Conservation (phyloP, 2,888 invertebrate species). For the Ophraella communa region DNA sequence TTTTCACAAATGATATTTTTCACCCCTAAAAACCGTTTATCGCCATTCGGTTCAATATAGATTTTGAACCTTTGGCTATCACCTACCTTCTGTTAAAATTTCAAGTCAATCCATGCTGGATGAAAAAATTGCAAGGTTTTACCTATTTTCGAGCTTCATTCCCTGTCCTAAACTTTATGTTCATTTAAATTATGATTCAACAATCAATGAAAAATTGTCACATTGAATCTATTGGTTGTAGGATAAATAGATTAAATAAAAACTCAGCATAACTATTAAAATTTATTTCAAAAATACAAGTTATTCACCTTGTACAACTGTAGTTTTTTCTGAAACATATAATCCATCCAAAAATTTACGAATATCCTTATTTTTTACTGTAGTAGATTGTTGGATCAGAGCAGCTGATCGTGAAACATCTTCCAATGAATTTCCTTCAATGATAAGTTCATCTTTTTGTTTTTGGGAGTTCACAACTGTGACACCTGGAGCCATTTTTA, state of each 20-base stretch:
- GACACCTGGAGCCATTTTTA: slow-evolving; percentile 95
- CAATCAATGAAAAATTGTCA: background rate
- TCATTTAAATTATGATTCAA: background rate
- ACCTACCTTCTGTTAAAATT: too few species aligned
- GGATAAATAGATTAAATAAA: background rate
- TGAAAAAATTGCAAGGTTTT: too few species aligned
- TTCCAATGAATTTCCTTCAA: slow-evolving; percentile 94
- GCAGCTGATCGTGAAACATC: slow-evolving; percentile 98
- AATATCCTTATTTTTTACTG: slow-evolving; percentile 99
- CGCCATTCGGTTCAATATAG: too few species aligned
- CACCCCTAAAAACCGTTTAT: too few species aligned
- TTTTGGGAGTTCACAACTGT: slow-evolving; percentile 90
- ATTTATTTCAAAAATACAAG: slow-evolving; percentile 38
- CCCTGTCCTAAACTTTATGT: too few species aligned
- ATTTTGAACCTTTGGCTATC: too few species aligned
- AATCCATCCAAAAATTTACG: slow-evolving; percentile 99
- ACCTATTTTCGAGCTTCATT: too few species aligned
- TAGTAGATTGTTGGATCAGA: slow-evolving; percentile 97
- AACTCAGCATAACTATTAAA: slow-evolving; percentile 7
- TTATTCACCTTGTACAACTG: slow-evolving; percentile 80
- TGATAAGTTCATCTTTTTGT: slow-evolving; percentile 96
- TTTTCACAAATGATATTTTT: too few species aligned
- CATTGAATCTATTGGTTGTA: too few species aligned
- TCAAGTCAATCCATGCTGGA: too few species aligned
- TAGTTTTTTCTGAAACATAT: slow-evolving; percentile 98